Conservation (phyloP, 2,888 invertebrate genomes). For the Lampropteryx suffumata region DNA sequence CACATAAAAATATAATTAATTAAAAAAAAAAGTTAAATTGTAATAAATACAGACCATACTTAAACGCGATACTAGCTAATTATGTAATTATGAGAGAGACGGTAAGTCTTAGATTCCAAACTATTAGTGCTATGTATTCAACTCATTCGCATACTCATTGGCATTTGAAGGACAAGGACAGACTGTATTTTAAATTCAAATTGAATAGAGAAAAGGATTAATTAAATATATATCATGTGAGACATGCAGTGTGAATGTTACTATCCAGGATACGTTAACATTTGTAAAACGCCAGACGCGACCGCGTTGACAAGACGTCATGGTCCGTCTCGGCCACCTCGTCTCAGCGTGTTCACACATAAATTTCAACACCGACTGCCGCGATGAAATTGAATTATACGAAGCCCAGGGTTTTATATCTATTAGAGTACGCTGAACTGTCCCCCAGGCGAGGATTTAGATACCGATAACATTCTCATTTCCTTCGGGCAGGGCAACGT, state of each 20-base stretch:
- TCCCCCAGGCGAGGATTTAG: constrained; percentile 73
- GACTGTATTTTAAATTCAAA: too few relatives aligned
- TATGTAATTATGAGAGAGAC: too few relatives aligned
- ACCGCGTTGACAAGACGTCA: constrained; percentile 20
- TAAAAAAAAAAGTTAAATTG: too few relatives aligned
- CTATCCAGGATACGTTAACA: constrained; percentile 7
- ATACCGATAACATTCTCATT: constrained; percentile 80
- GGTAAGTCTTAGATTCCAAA: too few relatives aligned
- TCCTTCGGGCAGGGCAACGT: constrained; percentile 56
- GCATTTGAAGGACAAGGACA: too few relatives aligned
- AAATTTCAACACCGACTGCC: constrained; percentile 53
- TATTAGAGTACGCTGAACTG: constrained; percentile 69
- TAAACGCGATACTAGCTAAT: too few relatives aligned
- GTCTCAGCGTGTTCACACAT: constrained; percentile 55
- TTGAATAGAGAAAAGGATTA: too few relatives aligned
- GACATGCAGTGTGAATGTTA: constrained; percentile 3
- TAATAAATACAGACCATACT: too few relatives aligned
- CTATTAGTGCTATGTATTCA: too few relatives aligned
- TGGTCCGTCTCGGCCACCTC: constrained; percentile 18
- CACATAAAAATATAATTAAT: too few relatives aligned
- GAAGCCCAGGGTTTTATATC: constrained; percentile 76
- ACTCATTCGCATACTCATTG: too few relatives aligned
- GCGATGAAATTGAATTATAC: constrained; percentile 75
- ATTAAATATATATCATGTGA: neutral
- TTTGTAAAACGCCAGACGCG: constrained; percentile 12